Evolutionary conservation across 2,888 invertebrate genomes (phyloP), one percentile per base, ranked within the genome.

Genomic region (Glaucopsyche alexis): DNA sequence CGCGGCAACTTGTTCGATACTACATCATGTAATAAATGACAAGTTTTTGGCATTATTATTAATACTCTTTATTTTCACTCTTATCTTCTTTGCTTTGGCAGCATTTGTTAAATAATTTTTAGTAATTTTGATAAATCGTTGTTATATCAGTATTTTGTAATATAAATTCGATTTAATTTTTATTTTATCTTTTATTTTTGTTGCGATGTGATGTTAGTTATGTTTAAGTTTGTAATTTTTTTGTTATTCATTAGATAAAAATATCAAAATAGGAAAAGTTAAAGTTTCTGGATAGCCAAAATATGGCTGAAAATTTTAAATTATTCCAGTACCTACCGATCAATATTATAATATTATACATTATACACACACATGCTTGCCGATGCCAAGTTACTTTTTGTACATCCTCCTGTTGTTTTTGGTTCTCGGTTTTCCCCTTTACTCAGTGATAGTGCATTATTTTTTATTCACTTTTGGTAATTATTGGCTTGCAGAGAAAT

Each of bases 361-460:
- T n/a, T n/a, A n/a, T n/a, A n/a, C 1, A 29, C 11, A 60, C 1
- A 52, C 55, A 19, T n/a, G n/a, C n/a, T n/a, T n/a, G n/a, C 55
- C 19, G 29, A 60, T 1, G 60, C 60, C 13, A 60, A 29, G 60
- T 11, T 7, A 60, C 29, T 66, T 66, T 65, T 66, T 66, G 66
- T 42, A 60, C 19, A n/a, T n/a, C n/a, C 16, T 42, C 9, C 42
- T 55, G 19, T 65, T 42, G 40, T 42, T 66, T 66, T 40, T 42
- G 66, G 16, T 42, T 16, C 16, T 42, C 16, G 66, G 66, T 42
- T 66, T 66, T 66, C 66, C 66, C 42, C 42, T 9, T 42, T 16
- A 11, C 19, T 42, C 16, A 66, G 16, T 42, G 66, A 66, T 9
- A 29, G 42, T 66, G 14, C 42, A 42, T 42, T 60, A 29, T 50